These are phyloP conservation scores for Pocillopora damicornis DNA, from an alignment of 64 coral and sea anemone genomes.

Conservation along the genomic window DNA sequence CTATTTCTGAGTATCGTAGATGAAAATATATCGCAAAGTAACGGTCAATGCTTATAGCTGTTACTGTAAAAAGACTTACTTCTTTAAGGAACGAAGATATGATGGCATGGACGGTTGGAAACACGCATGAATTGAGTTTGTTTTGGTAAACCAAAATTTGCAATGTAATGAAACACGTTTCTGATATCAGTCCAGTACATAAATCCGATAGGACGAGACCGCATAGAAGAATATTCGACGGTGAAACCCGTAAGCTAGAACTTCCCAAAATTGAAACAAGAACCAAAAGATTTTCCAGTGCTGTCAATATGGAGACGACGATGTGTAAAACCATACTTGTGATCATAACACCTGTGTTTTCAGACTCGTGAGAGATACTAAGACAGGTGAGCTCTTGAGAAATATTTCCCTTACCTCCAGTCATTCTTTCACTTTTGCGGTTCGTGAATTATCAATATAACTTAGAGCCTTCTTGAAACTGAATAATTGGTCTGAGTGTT, in stretches of 20 bases:
- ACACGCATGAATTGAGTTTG: not conserved
- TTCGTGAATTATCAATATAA: too few species aligned
- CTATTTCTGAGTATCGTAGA: slow-evolving; percentile 8
- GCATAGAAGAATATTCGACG: not conserved
- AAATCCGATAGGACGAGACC: slow-evolving; percentile 20
- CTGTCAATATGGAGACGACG: not conserved
- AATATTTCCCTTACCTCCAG: not conserved
- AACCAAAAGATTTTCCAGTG: not conserved
- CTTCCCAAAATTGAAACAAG: not conserved
- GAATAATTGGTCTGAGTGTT: too few species aligned
- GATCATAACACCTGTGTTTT: not conserved
- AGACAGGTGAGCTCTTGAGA: not conserved
- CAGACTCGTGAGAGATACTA: not conserved
- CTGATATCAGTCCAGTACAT: not conserved
- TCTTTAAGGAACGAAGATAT: not conserved
- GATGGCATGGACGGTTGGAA: not conserved
- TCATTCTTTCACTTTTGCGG: not conserved
- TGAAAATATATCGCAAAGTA: not conserved
- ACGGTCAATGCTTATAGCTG: slow-evolving; percentile 3
- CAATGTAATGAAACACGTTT: not conserved
- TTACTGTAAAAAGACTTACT: not conserved
- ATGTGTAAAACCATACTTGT: not conserved
- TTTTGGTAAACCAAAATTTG: not conserved
- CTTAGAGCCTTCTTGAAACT: too few species aligned
- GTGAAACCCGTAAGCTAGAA: not conserved